phyloP scores from a whole-genome alignment of 2,888 invertebrate species.

The Pachycephus smyrnensis region DNA sequence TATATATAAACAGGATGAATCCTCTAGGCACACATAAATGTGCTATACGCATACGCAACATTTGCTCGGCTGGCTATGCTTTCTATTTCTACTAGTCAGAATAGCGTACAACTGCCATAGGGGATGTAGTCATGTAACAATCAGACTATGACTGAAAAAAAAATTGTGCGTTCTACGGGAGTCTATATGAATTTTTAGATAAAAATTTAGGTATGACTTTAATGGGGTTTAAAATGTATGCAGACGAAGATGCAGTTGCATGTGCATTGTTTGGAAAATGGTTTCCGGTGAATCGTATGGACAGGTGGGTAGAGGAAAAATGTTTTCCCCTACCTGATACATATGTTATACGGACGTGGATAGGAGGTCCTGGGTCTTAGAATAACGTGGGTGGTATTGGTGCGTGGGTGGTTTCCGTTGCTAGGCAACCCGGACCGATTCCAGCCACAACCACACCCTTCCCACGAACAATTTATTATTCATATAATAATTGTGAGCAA shows the following conservation, averaged over 20 bases:
- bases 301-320: neutral
- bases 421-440: slow-evolving; percentile 60
- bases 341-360: neutral
- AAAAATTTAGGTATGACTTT: neutral
- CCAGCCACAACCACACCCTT: slow-evolving; percentile 62
- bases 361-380: neutral
- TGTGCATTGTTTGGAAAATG: neutral
- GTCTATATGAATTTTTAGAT: neutral
- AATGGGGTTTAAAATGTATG: neutral
- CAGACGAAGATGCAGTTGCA: neutral
- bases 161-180: neutral
- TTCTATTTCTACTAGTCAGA: neutral
- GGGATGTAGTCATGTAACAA: neutral
- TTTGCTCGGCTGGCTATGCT: neutral
- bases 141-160: neutral
- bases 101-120: neutral
- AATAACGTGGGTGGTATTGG: slow-evolving; percentile 11
- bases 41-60: neutral
- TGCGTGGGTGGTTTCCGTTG: slow-evolving; percentile 58
- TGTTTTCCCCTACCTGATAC: neutral
- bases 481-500: slow-evolving; percentile 50
- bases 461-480: slow-evolving; percentile 62
- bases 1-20: neutral
- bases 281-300: neutral
- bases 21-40: neutral